Evolutionary conservation across 2,888 invertebrate genomes (phyloP).

Genomic region (Hypercompe scribonia): DNA sequence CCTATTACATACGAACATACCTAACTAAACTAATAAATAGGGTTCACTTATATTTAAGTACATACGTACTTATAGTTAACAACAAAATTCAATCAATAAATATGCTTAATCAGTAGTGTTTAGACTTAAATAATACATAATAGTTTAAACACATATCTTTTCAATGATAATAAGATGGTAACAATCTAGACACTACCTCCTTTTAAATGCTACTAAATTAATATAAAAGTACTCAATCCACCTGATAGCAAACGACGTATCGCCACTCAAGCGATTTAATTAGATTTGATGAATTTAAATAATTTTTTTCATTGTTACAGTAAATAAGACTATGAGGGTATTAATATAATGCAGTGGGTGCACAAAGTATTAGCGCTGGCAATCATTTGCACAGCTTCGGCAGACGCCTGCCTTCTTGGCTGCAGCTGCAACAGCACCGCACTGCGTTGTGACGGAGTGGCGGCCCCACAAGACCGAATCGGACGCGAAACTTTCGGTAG

Average conservation of each 20-base stretch:
- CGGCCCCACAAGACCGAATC: slow-evolving; percentile 61
- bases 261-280: neutral
- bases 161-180: neutral
- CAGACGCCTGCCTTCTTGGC: slow-evolving; percentile 66
- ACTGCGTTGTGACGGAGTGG: slow-evolving; percentile 67
- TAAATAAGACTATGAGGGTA: slow-evolving; percentile 84
- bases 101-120: neutral
- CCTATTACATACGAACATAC: slow-evolving; percentile 29
- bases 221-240: neutral
- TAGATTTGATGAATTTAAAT: neutral
- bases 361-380: slow-evolving; percentile 84
- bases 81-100: neutral
- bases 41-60: neutral
- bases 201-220: neutral
- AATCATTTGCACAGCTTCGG: slow-evolving; percentile 78
- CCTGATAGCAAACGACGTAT: neutral
- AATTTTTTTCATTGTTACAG: slow-evolving; percentile 80
- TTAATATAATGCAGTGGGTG: slow-evolving; percentile 86
- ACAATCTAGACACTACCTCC: neutral
- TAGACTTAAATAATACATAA: neutral
- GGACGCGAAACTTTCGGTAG: slow-evolving; percentile 55
- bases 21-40: neutral
- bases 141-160: neutral
- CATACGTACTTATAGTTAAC: neutral
- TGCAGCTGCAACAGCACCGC: slow-evolving; percentile 71